Base-by-base conservation (phyloP, 1,140 invertebrate species). In the Pogonomyrmex californicus region DNA sequence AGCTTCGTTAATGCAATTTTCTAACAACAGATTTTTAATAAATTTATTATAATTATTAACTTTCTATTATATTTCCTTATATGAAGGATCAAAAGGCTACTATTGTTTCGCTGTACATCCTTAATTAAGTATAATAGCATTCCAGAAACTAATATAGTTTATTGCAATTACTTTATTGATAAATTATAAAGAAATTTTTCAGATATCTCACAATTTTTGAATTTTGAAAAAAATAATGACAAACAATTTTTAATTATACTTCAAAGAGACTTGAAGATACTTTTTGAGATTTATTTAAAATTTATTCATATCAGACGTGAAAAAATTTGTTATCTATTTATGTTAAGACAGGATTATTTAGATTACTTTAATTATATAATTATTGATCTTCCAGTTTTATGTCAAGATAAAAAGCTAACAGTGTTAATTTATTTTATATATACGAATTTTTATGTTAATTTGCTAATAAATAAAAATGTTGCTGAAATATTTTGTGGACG, bases 401-500 rank as follows among this genome's bases (percentile, higher is more conserved):
- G 7, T 70, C 23, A 36, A 5, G n/a, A 44, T 7, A 44, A 76
- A 75, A 58, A 54, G n/a, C 10, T 56, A 75, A 0, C 14, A 17
- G 14, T 7, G 1, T 30, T 41, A 75, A 58, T 1, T 36, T 58
- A 23, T 75, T 62, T 62, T 75, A 60, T 9, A 0, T 56, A 9
- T 10, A 17, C 6, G 9, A 14, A 33, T n/a, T 58, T 77, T 78
- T 49, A 76, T 33, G 62, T 77, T 36, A 56, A 51, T 54, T 41
- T 60, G 2, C 0, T 36, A 54, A 41, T 2, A 49, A 54, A 41
- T 30, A 54, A 23, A 10, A 56, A 56, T 81, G 4, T 81, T 56
- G n/a, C 36, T 70, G 5, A 60, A 83, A 75, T 70, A 12, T 79
- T 51, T 68, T 68, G 65, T 41, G 65, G 36, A 44, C 41, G 41